These are phyloP conservation scores for Aphodius sticticus DNA, from an alignment of 2,888 invertebrate species.

Conservation along the genomic window DNA sequence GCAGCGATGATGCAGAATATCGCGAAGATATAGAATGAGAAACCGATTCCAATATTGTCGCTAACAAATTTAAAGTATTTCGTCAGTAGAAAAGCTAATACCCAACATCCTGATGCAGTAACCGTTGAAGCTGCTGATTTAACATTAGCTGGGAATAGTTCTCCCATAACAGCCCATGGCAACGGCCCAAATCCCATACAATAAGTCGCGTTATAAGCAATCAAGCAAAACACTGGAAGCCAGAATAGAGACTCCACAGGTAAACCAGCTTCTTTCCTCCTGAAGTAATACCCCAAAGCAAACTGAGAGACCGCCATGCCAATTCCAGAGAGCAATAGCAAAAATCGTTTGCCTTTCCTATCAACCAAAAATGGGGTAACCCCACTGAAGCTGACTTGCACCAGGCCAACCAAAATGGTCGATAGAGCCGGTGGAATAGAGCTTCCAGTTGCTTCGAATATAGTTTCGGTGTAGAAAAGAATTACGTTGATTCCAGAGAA, in stretches of 20 bases:
- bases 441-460: slow-evolving; percentile 64
- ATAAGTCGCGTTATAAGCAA: slow-evolving; percentile 77
- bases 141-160: slow-evolving; percentile 79
- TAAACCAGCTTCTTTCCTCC: slow-evolving; percentile 66
- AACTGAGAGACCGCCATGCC: slow-evolving; percentile 64
- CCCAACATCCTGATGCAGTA: slow-evolving; percentile 79
- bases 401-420: slow-evolving; percentile 79
- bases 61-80: slow-evolving; percentile 71
- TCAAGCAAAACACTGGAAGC: slow-evolving; percentile 75
- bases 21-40: slow-evolving; percentile 77
- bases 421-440: slow-evolving; percentile 66
- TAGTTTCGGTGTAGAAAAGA: slow-evolving; percentile 76
- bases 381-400: slow-evolving; percentile 75
- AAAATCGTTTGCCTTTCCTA: slow-evolving; percentile 74
- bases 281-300: slow-evolving; percentile 62
- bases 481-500: slow-evolving; percentile 76
- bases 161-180: slow-evolving; percentile 82
- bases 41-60: slow-evolving; percentile 65
- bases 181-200: slow-evolving; percentile 78
- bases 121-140: slow-evolving; percentile 77
- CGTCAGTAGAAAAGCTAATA: slow-evolving; percentile 76
- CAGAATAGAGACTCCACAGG: slow-evolving; percentile 63
- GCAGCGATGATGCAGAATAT: slow-evolving; percentile 67
- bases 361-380: slow-evolving; percentile 81
- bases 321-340: slow-evolving; percentile 75